These are phyloP conservation scores for Nymphalis io DNA, from an alignment of 1,140 invertebrate genomes.

Conservation along the genomic window DNA sequence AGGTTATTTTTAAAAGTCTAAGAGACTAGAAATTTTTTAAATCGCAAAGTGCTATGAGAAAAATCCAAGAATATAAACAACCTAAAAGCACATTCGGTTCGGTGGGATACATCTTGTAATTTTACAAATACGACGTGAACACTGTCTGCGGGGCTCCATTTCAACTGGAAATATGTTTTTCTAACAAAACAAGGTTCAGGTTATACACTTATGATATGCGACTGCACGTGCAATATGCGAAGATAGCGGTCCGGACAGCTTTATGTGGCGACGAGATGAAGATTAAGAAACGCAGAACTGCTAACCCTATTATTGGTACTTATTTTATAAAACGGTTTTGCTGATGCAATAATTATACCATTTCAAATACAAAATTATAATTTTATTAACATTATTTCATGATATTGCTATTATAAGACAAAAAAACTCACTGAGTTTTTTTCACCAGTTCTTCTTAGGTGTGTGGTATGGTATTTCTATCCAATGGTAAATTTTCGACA, in stretches of 20 bases:
- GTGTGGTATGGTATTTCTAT: no score
- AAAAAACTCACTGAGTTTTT: no score
- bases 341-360: not conserved
- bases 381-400: no score
- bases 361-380: no score
- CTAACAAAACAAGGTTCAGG: conserved; percentile 43
- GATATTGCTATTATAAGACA: no score
- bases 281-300: conserved; percentile 11
- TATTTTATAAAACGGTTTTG: not conserved
- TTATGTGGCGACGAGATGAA: conserved; percentile 49
- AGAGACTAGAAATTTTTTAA: not conserved
- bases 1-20: not conserved
- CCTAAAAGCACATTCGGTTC: conserved; percentile 17
- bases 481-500: no score
- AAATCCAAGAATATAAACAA: conserved; percentile 12
- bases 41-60: not conserved
- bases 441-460: no score
- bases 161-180: conserved; percentile 53
- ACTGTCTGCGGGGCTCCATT: conserved; percentile 16
- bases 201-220: conserved; percentile 62
- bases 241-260: conserved; percentile 55
- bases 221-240: conserved; percentile 56
- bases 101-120: conserved; percentile 29
- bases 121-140: conserved; percentile 28
- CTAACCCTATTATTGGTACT: not conserved